phyloP scores from a whole-genome alignment of 2,797 vertebrate genomes.

The Danio jaintianensis region DNA sequence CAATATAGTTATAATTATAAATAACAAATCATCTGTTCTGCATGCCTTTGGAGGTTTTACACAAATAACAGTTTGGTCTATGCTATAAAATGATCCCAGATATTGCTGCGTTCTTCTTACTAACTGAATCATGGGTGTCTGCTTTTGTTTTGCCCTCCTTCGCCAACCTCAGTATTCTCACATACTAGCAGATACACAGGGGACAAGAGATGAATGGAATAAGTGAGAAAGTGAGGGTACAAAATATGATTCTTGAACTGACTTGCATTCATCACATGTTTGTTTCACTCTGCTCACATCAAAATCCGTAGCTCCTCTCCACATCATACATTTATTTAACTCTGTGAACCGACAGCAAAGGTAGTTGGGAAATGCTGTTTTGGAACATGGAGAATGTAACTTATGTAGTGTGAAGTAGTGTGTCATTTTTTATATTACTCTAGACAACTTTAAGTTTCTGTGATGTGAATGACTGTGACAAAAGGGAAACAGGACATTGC shows the following conservation, averaged over 20 bases:
- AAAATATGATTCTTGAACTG: constrained; percentile 10
- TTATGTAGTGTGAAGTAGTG: neutral
- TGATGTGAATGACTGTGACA: neutral
- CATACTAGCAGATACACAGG: neutral
- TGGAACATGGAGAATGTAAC: neutral
- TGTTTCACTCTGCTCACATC: neutral
- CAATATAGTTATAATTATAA: neutral
- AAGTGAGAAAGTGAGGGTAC: constrained; percentile 9
- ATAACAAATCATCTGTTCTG: neutral
- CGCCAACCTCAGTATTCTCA: neutral
- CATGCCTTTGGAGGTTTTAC: neutral
- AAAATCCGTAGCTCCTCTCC: neutral
- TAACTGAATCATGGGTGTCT: neutral
- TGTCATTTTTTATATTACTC: constrained; percentile 7
- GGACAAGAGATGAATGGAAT: constrained; percentile 5
- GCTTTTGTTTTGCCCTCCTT: neutral
- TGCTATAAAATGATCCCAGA: constrained; percentile 4
- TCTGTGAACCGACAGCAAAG: constrained; percentile 8
- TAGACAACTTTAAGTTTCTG: neutral
- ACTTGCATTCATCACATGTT: constrained; percentile 24
- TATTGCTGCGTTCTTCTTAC: constrained; percentile 10
- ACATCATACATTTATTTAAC: constrained; percentile 22
- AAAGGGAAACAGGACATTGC: neutral
- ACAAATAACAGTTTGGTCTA: neutral
- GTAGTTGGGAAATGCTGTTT: constrained; percentile 4